Base-by-base conservation (phyloP, 2,113 vertebrate species). In the Thamnaconus septentrionalis region DNA sequence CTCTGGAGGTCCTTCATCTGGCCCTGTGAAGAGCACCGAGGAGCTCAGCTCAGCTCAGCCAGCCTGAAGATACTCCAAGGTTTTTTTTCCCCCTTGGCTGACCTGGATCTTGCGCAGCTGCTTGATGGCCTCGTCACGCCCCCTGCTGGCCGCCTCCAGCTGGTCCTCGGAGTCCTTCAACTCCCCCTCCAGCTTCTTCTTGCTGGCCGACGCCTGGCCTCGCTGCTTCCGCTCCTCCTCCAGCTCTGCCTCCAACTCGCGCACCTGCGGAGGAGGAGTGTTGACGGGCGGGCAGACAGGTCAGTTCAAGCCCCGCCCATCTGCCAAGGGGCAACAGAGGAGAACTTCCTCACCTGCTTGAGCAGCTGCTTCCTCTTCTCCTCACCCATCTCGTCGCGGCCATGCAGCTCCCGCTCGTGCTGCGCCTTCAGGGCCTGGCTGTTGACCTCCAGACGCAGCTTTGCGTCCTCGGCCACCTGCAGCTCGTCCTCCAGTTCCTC, bases 401-500 rank as follows among this genome's bases (percentile, higher is more conserved):
- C 92, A 83, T 95, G 96, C 61, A 97, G 85, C 59, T 98, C 96
- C 40, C 96, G 87, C 64, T 98, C 95, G 5, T 94, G 93, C 84
- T 98, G 96, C 52, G 90, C 89, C 78, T 91, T 94, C 55, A 97
- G 81, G 0, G 96, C 96, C 82, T 98, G 96, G 85, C 91, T 90
- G 66, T 96, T 98, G 82, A 98, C 96, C 79, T 98, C 96, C 78
- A 98, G 73, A 56, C 95, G 90, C 75, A 98, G 92, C 81, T 98
- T 97, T 76, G 95, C 94, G 0, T 98, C 96, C 67, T 98, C 96
- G 0, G 96, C 93, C 0, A 93, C 93, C 89, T 98, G 96, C 59
- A 98, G 92, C 80, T 98, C 96, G 0, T 98, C 96, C 78, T 98
- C 96, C 53, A 98, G 85, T 84, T 98, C 96, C 42, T 97, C 96